Base-by-base conservation (phyloP, 2,113 vertebrate genomes). In the Accipiter cooperii region DNA sequence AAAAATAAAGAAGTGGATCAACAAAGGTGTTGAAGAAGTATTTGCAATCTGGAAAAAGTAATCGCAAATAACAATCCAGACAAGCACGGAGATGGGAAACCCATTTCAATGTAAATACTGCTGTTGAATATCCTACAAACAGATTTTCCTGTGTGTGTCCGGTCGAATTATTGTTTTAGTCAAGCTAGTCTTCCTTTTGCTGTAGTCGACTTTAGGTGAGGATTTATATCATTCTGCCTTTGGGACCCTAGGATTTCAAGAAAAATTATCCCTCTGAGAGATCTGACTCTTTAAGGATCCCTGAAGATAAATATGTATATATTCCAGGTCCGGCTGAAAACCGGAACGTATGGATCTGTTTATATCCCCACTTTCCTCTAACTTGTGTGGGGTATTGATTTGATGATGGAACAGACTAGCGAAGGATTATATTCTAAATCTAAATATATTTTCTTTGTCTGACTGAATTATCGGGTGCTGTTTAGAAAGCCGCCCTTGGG, bases 81-180 rank as follows among this genome's bases (percentile, higher is more conserved):
- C 87, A 96, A 96, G 51, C 83, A 84, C 21, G 36, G 90, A 84
- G 81, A 73, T 82, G 90, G 85, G 93, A 94, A 97, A 92, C 79
- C 92, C 94, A 87, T 90, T 90, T 95, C 79, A 94, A 40, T 86
- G 92, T 76, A 95, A 95, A 94, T 91, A 66, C 78, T 96, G 58
- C 93, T 96, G 73, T 90, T 94, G 86, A 89, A 94, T 97, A 91
- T 91, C 91, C 74, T 85, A 42, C 94, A 75, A 83, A 93, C 87
- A 94, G 26, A 55, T 73, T 81, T 91, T 63, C 89, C 81, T 90
- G 16, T 69, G 87, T 94, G 88, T 78, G 81, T 79, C 68, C 28
- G n/a, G 89, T 76, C 58, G 68, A 96, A 96, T 73, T 83, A 96
- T 65, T 96, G 52, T 89, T 93, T 93, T 55, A 79, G 77, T 74